Evolutionary conservation across 2,888 invertebrate genomes (phyloP), one percentile per base, ranked within the genome.

Genomic region (Nebria salina): DNA sequence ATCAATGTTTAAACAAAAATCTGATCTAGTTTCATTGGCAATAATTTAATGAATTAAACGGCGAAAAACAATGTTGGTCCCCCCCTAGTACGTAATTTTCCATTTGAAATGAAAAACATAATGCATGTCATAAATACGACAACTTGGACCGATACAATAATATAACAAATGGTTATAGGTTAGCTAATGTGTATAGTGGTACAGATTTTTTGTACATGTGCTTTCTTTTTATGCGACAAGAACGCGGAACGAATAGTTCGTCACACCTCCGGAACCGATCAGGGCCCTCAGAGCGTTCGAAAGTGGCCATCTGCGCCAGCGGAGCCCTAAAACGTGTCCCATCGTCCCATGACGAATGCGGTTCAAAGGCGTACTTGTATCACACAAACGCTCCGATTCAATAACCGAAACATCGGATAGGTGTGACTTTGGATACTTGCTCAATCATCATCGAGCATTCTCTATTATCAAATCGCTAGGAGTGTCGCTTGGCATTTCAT

Each of bases 261-360:
- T 80, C 80, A 75, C 80, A 80, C 80, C 80, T 80, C 80, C 80
- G 80, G 75, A 65, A 34, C 80, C 25, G 70, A 80, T 80, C 65
- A 26, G 73, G n/a, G 70, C 54, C 11, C 54, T 8, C 54, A 54
- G 54, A 13, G 11, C 54, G 54, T 54, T 54, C 34, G 65, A 20
- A 72, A 80, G 80, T 75, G 80, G 80, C 80, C 80, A 80, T 80
- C 80, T 80, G 80, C 75, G 68, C 25, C 43, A 68, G 65, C 41
- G 34, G 42, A 5, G 72, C 43, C 65, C 34, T 54, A 41, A 74
- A 66, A 20, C 72, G 26, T 43, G 80, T 54, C 66, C 80, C 80
- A 65, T 70, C 64, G 66, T 66, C 54, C 80, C 75, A 72, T 72
- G 64, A 80, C 80, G 25, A 80, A 80, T 80, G 54, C 20, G 25